Evolutionary conservation across 2,797 vertebrate genomes (phyloP).

Genomic region (Syngnathus acus): DNA sequence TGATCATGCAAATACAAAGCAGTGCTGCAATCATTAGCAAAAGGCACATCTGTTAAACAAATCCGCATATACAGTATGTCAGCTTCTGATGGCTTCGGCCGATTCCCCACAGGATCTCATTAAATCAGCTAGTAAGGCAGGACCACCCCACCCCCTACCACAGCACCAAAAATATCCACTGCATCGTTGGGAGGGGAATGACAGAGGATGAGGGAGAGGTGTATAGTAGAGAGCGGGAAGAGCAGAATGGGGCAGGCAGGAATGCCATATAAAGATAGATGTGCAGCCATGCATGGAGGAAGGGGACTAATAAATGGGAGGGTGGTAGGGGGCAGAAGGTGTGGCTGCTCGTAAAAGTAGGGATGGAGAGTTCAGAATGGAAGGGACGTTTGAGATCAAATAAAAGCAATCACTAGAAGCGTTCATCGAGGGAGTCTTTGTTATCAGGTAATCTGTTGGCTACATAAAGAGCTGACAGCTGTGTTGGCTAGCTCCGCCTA

Average conservation of each 20-base stretch:
- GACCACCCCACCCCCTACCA: constrained; percentile 49
- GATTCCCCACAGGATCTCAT: constrained; percentile 70
- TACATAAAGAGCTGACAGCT: constrained; percentile 45
- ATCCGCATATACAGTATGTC: constrained; percentile 27
- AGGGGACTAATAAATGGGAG: constrained; percentile 4
- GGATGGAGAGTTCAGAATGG: constrained; percentile 14
- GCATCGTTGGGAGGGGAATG: constrained; percentile 21
- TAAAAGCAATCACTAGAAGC: constrained; percentile 25
- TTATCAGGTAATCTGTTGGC: constrained; percentile 31
- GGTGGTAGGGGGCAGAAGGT: constrained; percentile 19
- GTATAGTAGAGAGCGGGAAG: constrained; percentile 18
- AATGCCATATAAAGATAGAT: constrained; percentile 37
- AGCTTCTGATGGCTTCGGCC: constrained; percentile 53
- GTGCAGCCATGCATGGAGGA: constrained; percentile 33
- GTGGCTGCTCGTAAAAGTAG: constrained; percentile 26
- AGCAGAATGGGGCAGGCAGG: constrained; percentile 17
- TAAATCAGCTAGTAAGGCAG: constrained; percentile 61
- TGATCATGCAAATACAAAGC: constrained; percentile 22
- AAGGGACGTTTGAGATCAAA: constrained; percentile 14
- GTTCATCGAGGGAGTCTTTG: constrained; percentile 9
- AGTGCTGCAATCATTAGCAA: constrained; percentile 44
- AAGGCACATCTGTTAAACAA: constrained; percentile 50
- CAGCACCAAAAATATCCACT: constrained; percentile 24
- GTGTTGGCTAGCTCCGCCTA: constrained; percentile 40
- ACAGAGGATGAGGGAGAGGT: constrained; percentile 14